Evolutionary conservation across 1,140 invertebrate genomes (phyloP).

Genomic region (Aphelinus certus): DNA sequence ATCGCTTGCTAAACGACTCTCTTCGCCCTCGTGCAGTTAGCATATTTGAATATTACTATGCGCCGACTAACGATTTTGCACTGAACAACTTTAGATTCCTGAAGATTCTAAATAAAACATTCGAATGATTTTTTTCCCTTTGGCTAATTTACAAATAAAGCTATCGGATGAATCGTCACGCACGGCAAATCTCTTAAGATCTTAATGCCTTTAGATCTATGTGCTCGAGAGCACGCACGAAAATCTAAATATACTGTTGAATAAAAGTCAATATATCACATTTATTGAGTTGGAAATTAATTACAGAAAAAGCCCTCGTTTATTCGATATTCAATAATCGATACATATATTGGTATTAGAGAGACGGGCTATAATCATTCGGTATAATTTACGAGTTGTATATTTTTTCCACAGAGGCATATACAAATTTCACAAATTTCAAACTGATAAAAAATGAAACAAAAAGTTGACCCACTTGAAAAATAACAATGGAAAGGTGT

Average conservation of each 20-base stretch:
- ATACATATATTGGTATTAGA: conserved; percentile 35
- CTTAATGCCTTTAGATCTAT: conserved; percentile 7
- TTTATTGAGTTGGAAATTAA: conserved; percentile 17
- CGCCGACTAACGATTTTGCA: too few species aligned
- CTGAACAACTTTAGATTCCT: too few species aligned
- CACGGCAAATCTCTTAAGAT: conserved; percentile 20
- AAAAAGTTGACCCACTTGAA: too few species aligned
- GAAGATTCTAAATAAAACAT: too few species aligned
- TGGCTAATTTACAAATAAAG: too few species aligned
- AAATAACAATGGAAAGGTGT: too few species aligned
- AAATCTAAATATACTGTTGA: neutral
- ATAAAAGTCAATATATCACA: neutral
- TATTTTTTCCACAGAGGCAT: neutral
- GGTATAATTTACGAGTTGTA: conserved; percentile 20
- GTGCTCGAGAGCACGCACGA: neutral
- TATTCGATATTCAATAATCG: conserved; percentile 33
- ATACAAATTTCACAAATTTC: conserved; percentile 2
- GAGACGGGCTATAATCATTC: conserved; percentile 23
- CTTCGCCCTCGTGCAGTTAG: too few species aligned
- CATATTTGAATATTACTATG: too few species aligned
- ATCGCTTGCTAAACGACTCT: too few species aligned
- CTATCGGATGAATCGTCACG: too few species aligned
- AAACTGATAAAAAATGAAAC: too few species aligned
- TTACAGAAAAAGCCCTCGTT: conserved; percentile 1
- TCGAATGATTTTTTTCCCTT: too few species aligned